Conservation (phyloP, 92 coral and sea anemone genomes). For the Phymanthus crucifer region DNA sequence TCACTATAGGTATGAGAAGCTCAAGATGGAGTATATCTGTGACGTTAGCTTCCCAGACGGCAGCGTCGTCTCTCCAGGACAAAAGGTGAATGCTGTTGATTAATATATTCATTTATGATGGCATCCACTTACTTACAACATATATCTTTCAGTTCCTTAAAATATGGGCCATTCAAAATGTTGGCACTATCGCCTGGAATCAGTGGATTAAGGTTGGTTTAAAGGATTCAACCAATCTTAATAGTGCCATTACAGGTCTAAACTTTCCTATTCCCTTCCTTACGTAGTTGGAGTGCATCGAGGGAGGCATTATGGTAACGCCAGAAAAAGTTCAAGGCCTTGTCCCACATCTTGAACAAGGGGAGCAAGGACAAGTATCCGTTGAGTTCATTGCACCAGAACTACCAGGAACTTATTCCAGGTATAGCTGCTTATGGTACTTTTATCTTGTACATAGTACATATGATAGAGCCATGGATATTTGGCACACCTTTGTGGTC, state of each 20-base stretch:
- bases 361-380: conserved; percentile 58
- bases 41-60: conserved; percentile 98
- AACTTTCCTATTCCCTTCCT: background rate
- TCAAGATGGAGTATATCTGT: conserved; percentile 61
- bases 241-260: too few species aligned
- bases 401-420: conserved; percentile 74
- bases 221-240: background rate
- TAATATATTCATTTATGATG: background rate
- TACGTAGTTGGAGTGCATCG: conserved; percentile 28
- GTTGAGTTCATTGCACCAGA: conserved; percentile 79
- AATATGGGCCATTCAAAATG: conserved; percentile 81
- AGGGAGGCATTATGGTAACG: conserved; percentile 32
- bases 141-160: conserved; percentile 35
- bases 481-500: too few species aligned
- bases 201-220: conserved; percentile 62
- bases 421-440: conserved; percentile 42
- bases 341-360: conserved; percentile 73
- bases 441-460: background rate
- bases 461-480: background rate
- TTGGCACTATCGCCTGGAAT: conserved; percentile 80
- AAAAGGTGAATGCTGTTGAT: conserved; percentile 58
- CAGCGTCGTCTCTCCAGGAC: conserved; percentile 61
- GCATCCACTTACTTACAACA: too few species aligned
- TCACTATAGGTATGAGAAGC: conserved; percentile 19
- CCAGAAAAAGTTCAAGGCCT: conserved; percentile 43